A percentile compares a stretch with the other conserved stretches of the same genome.
phyloP scores from a whole-genome alignment of 2,888 invertebrate genomes.

The Salpingus planirostris region DNA sequence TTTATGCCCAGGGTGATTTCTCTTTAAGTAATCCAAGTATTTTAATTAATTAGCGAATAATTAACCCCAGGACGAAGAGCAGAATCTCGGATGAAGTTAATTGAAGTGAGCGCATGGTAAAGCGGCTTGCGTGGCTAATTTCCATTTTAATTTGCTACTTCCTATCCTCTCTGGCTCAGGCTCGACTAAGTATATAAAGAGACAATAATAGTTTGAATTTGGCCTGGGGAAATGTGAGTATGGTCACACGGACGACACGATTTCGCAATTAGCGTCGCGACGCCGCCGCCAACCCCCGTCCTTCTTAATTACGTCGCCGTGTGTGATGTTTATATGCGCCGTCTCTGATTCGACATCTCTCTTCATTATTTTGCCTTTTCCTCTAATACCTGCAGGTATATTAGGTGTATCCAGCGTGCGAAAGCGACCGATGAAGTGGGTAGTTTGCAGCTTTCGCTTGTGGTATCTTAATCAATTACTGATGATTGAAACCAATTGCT shows the following conservation, averaged over 20 bases:
- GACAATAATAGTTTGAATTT: slow-evolving; percentile 30
- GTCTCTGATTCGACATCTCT: too few relatives aligned
- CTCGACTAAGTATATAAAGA: too few relatives aligned
- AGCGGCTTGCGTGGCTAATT: slow-evolving; percentile 13
- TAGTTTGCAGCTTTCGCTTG: too few relatives aligned
- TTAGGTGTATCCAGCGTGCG: too few relatives aligned
- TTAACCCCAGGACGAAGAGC: slow-evolving; percentile 25
- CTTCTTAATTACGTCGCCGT: slow-evolving; percentile 15
- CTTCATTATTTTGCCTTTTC: too few relatives aligned
- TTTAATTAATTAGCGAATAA: slow-evolving; percentile 30
- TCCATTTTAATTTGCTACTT: slow-evolving; percentile 15
- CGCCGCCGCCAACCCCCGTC: slow-evolving; percentile 11
- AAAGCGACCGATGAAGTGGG: too few relatives aligned
- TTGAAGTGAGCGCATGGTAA: slow-evolving; percentile 24
- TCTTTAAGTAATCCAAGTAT: slow-evolving; percentile 18
- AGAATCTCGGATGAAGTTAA: slow-evolving; percentile 26
- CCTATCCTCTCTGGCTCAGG: too few relatives aligned
- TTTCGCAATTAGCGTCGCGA: slow-evolving; percentile 26
- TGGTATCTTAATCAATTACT: too few relatives aligned
- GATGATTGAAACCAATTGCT: too few relatives aligned
- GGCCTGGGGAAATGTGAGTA: slow-evolving; percentile 22
- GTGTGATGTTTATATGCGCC: too few relatives aligned
- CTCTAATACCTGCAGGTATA: too few relatives aligned
- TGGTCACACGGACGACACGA: slow-evolving; percentile 26
- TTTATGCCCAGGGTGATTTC: too few relatives aligned